Base-by-base conservation (phyloP, 2,113 vertebrate species). In the Oryzias woworae region DNA sequence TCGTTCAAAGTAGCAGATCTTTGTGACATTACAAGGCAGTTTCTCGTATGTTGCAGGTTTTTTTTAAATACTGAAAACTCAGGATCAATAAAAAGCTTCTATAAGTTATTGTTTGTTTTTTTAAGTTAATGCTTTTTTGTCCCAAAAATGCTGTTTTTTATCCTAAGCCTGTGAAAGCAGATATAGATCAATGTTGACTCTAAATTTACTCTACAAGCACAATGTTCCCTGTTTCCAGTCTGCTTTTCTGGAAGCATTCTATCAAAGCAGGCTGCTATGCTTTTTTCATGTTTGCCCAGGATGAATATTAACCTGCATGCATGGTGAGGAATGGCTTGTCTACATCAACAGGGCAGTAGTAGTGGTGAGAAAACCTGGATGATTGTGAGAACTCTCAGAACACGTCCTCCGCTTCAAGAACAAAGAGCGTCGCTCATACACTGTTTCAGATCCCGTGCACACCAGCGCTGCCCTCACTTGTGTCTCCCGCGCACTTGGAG, bases 401-500 rank as follows among this genome's bases (percentile, higher is more conserved):
- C 60, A 62, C 36, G 48, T 71, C 47, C 58, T 18, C 28, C 12
- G 7, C n/a, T 62, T 78, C 66, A 46, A 46, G 61, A 76, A 64
- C 53, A 69, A 24, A 22, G n/a, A 48, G 52, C 73, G 53, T 43
- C 50, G 43, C 10, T 16, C 65, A 18, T 49, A 43, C 48, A 52
- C 66, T 41, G 13, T 17, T 44, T 47, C 22, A 22, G 47, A 22
- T 20, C 20, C 20, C 20, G 20, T 20, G n/a, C 23, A 62, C 53
- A 12, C 31, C 17, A 16, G 18, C 15, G 8, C 61, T 28, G 58
- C 23, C 1, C 73, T 78, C 87, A 92, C 74, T 83, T 90, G 45
- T 89, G 88, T 0, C 77, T 90, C 1, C 86, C 80, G 0, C 95
- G 93, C 67, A 98, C 95, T 88, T 98, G 97, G 59, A 99, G 93